Evolutionary conservation across 2,113 vertebrate species (phyloP).

Genomic region (Dromaius novaehollandiae): DNA sequence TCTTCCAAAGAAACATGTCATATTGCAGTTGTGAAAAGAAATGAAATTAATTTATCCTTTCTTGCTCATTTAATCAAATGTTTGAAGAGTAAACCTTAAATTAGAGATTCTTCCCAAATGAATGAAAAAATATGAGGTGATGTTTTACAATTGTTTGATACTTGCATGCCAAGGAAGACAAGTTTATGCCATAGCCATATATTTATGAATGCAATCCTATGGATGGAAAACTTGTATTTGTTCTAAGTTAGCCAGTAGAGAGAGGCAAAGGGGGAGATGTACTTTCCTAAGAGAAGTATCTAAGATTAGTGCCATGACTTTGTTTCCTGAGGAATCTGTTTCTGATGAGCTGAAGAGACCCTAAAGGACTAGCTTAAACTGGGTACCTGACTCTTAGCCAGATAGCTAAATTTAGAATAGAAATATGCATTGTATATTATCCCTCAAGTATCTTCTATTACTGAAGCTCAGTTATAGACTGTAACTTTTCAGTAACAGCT

Average conservation of each 20-base stretch:
- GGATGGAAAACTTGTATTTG: not conserved
- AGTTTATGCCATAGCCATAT: not conserved
- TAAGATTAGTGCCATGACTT: not conserved
- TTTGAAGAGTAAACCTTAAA: not conserved
- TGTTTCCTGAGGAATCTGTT: not conserved
- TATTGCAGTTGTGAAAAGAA: not conserved
- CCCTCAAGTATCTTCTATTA: not conserved
- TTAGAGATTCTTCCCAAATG: not conserved
- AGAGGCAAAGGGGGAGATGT: accelerated
- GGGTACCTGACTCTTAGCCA: not conserved
- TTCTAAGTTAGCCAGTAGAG: not conserved
- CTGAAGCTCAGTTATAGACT: not conserved
- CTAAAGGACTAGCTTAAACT: not conserved
- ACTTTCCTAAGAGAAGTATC: not conserved
- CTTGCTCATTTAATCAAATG: not conserved
- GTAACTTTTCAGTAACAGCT: not conserved
- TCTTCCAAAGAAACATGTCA: not conserved
- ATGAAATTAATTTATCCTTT: not conserved
- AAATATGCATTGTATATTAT: not conserved
- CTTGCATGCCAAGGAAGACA: not conserved
- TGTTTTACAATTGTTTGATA: not conserved
- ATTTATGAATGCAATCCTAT: not conserved
- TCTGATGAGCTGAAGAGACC: not conserved
- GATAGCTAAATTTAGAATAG: not conserved
- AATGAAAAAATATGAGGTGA: not conserved